Percentiles rank a stretch among this genome's conserved stretches.
phyloP scores from a whole-genome alignment of 2,113 vertebrate species.

The Hepsetus odoe region DNA sequence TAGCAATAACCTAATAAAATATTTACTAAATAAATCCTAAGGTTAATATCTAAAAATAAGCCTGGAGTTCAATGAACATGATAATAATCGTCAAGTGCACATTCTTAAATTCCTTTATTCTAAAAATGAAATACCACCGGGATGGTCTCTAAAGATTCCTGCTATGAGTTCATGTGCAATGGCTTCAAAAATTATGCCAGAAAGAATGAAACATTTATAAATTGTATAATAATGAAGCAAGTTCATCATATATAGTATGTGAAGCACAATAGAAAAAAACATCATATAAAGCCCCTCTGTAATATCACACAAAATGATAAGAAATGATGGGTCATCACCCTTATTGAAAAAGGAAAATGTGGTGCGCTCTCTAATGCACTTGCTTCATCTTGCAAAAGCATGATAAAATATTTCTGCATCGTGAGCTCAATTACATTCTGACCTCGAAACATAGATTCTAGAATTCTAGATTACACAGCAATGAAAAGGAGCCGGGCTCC shows the following conservation, averaged over 20 bases:
- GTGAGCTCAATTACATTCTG: slow-evolving; percentile 59
- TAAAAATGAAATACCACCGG: neutral
- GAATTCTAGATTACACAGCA: slow-evolving; percentile 23
- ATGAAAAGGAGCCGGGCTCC: slow-evolving; percentile 30
- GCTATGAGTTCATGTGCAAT: neutral
- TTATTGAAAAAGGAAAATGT: slow-evolving; percentile 62
- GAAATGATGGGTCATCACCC: slow-evolving; percentile 33
- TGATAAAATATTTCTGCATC: slow-evolving; percentile 64
- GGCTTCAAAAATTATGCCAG: neutral
- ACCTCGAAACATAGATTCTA: slow-evolving; percentile 62
- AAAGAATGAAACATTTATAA: neutral
- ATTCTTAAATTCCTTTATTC: neutral
- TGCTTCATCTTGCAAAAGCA: slow-evolving; percentile 62
- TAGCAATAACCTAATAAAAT: neutral
- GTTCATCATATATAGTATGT: neutral
- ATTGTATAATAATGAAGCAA: slow-evolving; percentile 4
- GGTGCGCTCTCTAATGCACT: slow-evolving; percentile 60
- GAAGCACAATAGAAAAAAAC: neutral
- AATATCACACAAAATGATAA: slow-evolving; percentile 31
- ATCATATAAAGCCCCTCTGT: neutral
- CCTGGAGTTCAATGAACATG: neutral
- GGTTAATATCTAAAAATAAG: neutral
- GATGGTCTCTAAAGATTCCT: neutral
- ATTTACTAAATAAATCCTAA: neutral
- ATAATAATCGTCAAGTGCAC: no score